These are phyloP conservation scores for Euclidia mi DNA, from an alignment of 2,888 invertebrate species.

Conservation along the genomic window DNA sequence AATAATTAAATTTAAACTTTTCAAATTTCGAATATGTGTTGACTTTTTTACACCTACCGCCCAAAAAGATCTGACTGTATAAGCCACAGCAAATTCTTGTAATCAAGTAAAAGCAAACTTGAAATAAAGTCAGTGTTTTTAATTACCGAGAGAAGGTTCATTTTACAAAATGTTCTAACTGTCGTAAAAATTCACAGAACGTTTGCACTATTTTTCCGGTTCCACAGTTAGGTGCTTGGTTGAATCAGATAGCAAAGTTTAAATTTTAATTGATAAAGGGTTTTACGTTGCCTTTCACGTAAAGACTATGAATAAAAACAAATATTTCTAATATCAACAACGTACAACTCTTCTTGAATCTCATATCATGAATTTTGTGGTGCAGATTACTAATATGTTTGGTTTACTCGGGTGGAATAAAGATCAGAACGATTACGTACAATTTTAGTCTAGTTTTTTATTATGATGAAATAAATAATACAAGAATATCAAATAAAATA, in stretches of 20 bases:
- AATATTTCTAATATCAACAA: slow-evolving; percentile 42
- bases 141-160: background rate
- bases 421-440: too few species aligned
- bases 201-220: slow-evolving; percentile 21
- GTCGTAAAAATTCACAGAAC: slow-evolving; percentile 16
- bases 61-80: too few species aligned
- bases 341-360: slow-evolving; percentile 33
- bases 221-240: slow-evolving; percentile 8
- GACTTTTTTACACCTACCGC: too few species aligned
- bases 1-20: too few species aligned
- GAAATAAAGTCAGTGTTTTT: background rate
- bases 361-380: slow-evolving; percentile 33
- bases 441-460: too few species aligned
- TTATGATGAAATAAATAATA: too few species aligned
- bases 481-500: too few species aligned
- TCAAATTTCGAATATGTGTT: too few species aligned
- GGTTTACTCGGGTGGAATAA: slow-evolving; percentile 18
- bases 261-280: slow-evolving; percentile 25
- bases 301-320: slow-evolving; percentile 43
- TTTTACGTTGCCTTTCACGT: slow-evolving; percentile 42
- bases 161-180: slow-evolving; percentile 7
- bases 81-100: too few species aligned
- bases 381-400: slow-evolving; percentile 29
- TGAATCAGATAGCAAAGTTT: slow-evolving; percentile 26
- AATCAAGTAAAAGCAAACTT: too few species aligned